Evolutionary conservation across 2,113 vertebrate species (phyloP).

Genomic region (Proteles cristata): DNA sequence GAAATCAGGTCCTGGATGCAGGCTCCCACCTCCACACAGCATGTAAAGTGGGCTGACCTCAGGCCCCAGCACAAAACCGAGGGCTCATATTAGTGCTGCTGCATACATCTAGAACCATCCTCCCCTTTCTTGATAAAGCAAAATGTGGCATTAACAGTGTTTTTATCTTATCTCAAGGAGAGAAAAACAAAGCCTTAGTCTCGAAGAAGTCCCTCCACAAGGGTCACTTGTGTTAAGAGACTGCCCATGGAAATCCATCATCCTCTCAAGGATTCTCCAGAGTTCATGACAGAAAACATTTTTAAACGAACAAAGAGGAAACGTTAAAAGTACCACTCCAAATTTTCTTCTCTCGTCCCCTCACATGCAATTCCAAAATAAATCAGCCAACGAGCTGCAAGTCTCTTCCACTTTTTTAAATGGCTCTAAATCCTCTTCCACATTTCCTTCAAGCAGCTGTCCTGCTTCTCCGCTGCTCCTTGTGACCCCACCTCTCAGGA

Average conservation of each 20-base stretch:
- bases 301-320: conserved; percentile 48
- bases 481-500: background rate
- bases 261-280: background rate
- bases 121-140: background rate
- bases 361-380: conserved; percentile 20
- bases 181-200: conserved; percentile 53
- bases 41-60: background rate
- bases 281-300: background rate
- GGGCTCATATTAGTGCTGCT: background rate
- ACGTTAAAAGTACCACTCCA: conserved; percentile 22
- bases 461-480: background rate
- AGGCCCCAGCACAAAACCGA: background rate
- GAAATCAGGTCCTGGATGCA: background rate
- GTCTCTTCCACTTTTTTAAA: background rate
- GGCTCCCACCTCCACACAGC: background rate
- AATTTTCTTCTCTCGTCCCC: background rate
- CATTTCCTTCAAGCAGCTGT: background rate
- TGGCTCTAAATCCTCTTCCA: background rate
- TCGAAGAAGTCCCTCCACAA: background rate
- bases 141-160: background rate
- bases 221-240: background rate
- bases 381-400: conserved; percentile 33
- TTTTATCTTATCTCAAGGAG: conserved; percentile 11
- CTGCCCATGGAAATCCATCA: background rate
- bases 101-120: background rate